Evolutionary conservation across 2,797 vertebrate genomes (phyloP), one percentile per base, ranked within the genome.

Genomic region (Halcyon leucocephala): DNA sequence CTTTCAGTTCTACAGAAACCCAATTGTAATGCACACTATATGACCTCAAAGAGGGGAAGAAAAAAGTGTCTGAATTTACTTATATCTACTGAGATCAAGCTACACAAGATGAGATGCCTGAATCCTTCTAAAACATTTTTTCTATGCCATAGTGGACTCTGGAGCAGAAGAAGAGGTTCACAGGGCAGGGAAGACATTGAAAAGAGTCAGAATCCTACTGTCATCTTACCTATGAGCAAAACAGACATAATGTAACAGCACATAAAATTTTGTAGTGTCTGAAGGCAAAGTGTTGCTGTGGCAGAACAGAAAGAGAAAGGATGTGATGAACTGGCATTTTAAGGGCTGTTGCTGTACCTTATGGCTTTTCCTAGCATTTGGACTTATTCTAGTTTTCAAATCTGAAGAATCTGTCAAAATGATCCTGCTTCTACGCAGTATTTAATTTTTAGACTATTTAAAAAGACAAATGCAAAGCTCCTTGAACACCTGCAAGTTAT

Each of bases 1-100:
- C 49, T 82, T 44, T 82, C 18, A 41, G 8, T 67, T 78, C 37
- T 69, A 6, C 16, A 69, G 42, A 12, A 41, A 51, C 14, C 57
- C 0, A 1, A 16, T 24, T 80, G 7, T 65, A 80, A 65, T 1
- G 9, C 31, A 26, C 9, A 25, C 3, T 48, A 2, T 37, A 29
- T 54, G 18, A 46, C 19, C 10, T 6, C 11, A 48, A 1, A 31
- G 21, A 19, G 17, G 78, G 13, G 41, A 86, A 54, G 14, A 58
- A 83, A 79, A 73, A 79, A 4, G 7, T 77, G 1, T 24, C 29
- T 62, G 28, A 66, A 39, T 76, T 65, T 62, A 6, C 18, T 85
- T 42, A 33, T 4, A 49, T 31, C 9, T 67, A 42, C 2, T 17
- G 54, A 65, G 29, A 35, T 42, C 35, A 81, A 76, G 2, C 6